Evolutionary conservation across 2,888 invertebrate species (phyloP).

Genomic region (Pimpla rufipes): DNA sequence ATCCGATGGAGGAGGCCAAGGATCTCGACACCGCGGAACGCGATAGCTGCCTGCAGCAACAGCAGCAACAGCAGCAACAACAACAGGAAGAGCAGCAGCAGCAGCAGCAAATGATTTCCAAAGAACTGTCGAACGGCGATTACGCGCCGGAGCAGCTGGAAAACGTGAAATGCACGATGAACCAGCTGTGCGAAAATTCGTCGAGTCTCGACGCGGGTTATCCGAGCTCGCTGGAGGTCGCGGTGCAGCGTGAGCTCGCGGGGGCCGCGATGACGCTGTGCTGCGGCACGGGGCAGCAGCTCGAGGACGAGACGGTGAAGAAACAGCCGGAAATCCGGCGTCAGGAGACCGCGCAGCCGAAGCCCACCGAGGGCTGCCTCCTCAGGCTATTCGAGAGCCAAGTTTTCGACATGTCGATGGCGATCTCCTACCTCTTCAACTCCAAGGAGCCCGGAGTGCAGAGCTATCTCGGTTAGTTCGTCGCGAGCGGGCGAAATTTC

Average conservation of each 20-base stretch:
- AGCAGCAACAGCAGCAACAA: too few species aligned
- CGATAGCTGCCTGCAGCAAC: conserved; percentile 53
- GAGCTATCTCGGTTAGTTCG: conserved; percentile 94
- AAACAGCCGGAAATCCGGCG: conserved; percentile 84
- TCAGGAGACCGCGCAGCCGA: conserved; percentile 82
- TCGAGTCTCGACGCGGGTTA: conserved; percentile 68
- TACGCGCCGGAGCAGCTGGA: conserved; percentile 37
- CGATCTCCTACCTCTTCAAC: conserved; percentile 98
- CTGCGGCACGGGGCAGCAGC: conserved; percentile 81
- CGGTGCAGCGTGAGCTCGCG: conserved; percentile 80
- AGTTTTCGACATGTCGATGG: conserved; percentile 99
- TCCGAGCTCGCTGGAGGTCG: conserved; percentile 73
- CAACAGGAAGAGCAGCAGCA: too few species aligned
- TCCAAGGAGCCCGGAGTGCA: conserved; percentile 99
- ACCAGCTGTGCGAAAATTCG: conserved; percentile 73
- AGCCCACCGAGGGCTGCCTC: conserved; percentile 89
- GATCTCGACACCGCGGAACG: conserved; percentile 70
- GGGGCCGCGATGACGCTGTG: conserved; percentile 83
- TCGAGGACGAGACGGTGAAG: conserved; percentile 73
- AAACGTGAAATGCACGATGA: conserved; percentile 71
- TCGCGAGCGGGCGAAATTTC: not conserved
- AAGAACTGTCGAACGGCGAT: conserved; percentile 59
- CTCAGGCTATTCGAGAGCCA: conserved; percentile 98
- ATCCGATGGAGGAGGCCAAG: conserved; percentile 68
- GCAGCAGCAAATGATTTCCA: conserved; percentile 70